Evolutionary conservation across 2,797 vertebrate genomes (phyloP), one percentile per base, ranked within the genome.

Genomic region (Accipiter minullus): DNA sequence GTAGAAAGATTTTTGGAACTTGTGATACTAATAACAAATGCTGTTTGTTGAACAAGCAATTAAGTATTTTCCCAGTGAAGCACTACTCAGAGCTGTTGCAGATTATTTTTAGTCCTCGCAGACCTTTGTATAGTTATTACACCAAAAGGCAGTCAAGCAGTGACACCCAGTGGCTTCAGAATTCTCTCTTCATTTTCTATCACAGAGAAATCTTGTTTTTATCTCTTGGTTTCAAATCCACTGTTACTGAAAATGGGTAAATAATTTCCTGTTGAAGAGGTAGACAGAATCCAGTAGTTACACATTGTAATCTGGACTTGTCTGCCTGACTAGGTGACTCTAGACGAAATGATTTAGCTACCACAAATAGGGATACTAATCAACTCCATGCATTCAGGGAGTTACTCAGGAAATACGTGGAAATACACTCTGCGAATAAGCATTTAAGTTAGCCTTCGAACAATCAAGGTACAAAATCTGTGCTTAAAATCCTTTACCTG

Each of bases 101-200:
- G 29, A 76, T 76, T 34, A 67, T 58, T 94, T 93, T 93, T 64
- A 38, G 52, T 34, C 20, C 29, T 63, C 5, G 4, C 29, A 75
- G 36, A 36, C 20, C 22, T 56, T 56, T 32, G 16, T 62, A 12
- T 48, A 56, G 45, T 50, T 80, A 4, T 48, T 47, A 27, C 1
- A 11, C 12, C 17, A 68, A 90, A 92, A 42, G 22, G 34, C 34
- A 92, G 91, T 97, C 69, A 89, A 89, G 82, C 91, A 97, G 97
- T 55, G 96, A 97, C 98, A 97, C 96, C 98, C 84, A 93, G 97
- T 97, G 98, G 97, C 64, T 34, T 47, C 25, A 53, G 22, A 82
- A 79, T 55, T 89, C 38, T 81, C 23, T 59, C 38, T 90, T 67
- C 16, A 15, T 21, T 71, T 69, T 52, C 21, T 25, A 3, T 19